A percentile compares a stretch with the other conserved stretches of the same genome.
phyloP scores from a whole-genome alignment of 2,113 vertebrate species.

The Micromys minutus region DNA sequence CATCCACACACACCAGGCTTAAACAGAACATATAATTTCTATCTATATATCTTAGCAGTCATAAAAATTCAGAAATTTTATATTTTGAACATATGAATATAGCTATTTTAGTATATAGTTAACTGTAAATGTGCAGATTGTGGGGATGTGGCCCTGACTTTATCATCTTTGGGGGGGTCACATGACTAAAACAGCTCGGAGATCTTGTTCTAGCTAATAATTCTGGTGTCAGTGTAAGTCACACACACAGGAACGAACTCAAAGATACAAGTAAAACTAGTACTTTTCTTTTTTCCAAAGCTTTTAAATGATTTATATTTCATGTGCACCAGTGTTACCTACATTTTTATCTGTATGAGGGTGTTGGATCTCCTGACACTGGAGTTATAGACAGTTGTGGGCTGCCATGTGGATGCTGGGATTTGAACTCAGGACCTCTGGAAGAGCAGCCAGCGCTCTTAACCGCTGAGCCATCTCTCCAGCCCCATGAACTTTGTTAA shows the following conservation, averaged over 20 bases:
- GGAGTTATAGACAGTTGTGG: background rate
- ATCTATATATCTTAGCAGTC: background rate
- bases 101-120: background rate
- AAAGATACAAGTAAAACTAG: constrained; percentile 28
- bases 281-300: background rate
- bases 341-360: background rate
- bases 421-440: background rate
- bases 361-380: background rate
- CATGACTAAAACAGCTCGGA: background rate
- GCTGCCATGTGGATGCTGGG: background rate
- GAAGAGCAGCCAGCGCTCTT: background rate
- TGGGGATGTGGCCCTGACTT: background rate
- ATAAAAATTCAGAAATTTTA: background rate
- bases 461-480: background rate
- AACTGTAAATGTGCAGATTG: background rate
- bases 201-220: background rate
- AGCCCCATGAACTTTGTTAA: background rate
- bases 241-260: background rate
- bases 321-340: background rate
- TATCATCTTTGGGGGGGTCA: background rate
- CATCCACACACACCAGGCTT: background rate
- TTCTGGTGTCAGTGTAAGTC: background rate
- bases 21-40: background rate
- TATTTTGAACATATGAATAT: background rate
- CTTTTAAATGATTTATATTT: background rate